Evolutionary conservation across 2,888 invertebrate genomes (phyloP).

Genomic region (Neuroscelio doddi): DNA sequence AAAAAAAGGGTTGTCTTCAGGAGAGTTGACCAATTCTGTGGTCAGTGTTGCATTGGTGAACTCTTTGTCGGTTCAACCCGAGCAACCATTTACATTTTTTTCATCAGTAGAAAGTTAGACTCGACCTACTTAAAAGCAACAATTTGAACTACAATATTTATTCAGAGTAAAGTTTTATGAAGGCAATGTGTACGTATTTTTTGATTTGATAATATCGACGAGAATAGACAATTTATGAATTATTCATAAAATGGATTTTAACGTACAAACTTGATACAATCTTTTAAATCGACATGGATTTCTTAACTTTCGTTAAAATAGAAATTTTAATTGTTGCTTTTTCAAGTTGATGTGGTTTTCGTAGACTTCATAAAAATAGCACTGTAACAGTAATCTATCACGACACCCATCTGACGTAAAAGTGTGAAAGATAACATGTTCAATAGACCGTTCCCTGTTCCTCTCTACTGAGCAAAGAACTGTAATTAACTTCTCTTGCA

Average conservation of each 20-base stretch:
- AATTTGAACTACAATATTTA: not conserved
- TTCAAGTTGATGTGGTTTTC: too few relatives aligned
- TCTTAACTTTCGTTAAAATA: too few relatives aligned
- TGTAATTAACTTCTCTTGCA: conserved; percentile 49
- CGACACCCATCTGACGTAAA: conserved; percentile 1
- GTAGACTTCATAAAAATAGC: too few relatives aligned
- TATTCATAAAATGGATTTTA: too few relatives aligned
- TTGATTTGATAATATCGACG: too few relatives aligned
- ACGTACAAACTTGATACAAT: too few relatives aligned
- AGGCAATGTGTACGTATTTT: not conserved
- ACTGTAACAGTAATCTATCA: not conserved
- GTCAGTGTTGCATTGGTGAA: not conserved
- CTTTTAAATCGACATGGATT: too few relatives aligned
- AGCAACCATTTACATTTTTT: conserved; percentile 35
- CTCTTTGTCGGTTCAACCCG: not conserved
- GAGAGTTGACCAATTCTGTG: not conserved
- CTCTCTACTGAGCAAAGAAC: conserved; percentile 47
- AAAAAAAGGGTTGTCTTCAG: not conserved
- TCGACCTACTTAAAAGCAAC: conserved; percentile 3
- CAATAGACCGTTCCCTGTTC: conserved; percentile 47
- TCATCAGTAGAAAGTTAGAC: conserved; percentile 52
- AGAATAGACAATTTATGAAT: too few relatives aligned
- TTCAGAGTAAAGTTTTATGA: not conserved
- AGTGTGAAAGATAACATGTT: conserved; percentile 39
- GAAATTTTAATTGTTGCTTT: not conserved